Percentiles rank a stretch among this genome's conserved stretches.
Evolutionary conservation across 2,113 vertebrate genomes (phyloP).

Genomic region (Thunnus maccoyii): DNA sequence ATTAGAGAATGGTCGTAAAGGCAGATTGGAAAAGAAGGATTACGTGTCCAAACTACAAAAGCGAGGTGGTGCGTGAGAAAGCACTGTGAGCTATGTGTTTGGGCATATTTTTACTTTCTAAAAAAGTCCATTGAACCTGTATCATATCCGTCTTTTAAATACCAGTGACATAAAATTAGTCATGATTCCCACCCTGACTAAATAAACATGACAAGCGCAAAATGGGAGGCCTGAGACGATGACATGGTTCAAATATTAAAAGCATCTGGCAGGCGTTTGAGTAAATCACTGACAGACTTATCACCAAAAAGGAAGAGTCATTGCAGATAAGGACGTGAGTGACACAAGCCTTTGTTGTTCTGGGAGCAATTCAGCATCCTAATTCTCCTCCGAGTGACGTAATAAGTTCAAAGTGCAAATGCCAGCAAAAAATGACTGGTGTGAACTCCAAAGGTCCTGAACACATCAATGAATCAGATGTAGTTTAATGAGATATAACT

Average conservation of each 20-base stretch:
- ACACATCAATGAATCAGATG: neutral
- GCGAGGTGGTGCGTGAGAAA: constrained; percentile 1
- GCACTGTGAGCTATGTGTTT: neutral
- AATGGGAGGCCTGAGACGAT: constrained; percentile 48
- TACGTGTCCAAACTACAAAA: neutral
- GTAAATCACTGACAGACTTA: constrained; percentile 58
- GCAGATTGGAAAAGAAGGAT: neutral
- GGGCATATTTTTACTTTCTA: constrained; percentile 23
- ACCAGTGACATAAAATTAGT: constrained; percentile 57
- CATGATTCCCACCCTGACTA: constrained; percentile 50
- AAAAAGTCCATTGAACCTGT: constrained; percentile 38
- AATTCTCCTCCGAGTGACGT: neutral
- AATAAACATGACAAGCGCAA: constrained; percentile 65
- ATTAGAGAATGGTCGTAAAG: neutral
- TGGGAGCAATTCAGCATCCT: constrained; percentile 13
- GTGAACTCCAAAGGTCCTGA: constrained; percentile 21
- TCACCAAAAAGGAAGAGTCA: constrained; percentile 46
- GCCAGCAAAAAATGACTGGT: neutral
- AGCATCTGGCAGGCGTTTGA: constrained; percentile 55
- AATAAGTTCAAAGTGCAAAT: constrained; percentile 36
- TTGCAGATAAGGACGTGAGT: constrained; percentile 44
- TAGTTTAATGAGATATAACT: too few relatives aligned
- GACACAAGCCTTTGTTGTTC: constrained; percentile 36
- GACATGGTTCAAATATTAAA: constrained; percentile 60
- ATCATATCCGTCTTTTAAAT: constrained; percentile 37